Conservation (phyloP, 2,797 vertebrate genomes). For the Enteromius thamalakanensis region DNA sequence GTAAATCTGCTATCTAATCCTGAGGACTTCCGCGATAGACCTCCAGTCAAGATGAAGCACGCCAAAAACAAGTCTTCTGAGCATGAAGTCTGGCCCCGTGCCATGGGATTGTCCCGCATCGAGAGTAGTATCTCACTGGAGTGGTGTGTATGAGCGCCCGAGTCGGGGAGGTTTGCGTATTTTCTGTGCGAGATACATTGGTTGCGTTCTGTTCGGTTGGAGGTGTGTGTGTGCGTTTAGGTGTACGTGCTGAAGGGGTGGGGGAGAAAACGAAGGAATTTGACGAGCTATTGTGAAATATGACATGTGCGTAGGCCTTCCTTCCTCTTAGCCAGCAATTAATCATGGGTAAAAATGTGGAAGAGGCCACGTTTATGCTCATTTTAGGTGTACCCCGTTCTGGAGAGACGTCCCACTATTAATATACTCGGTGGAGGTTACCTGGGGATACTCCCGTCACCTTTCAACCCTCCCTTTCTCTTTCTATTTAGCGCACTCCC, state of each 20-base stretch:
- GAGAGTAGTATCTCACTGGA: background rate
- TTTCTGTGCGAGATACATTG: background rate
- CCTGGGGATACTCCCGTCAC: conserved; percentile 14
- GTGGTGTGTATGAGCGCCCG: background rate
- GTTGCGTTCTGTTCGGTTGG: background rate
- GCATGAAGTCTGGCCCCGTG: background rate
- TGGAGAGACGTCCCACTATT: background rate
- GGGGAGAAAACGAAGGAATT: conserved; percentile 60
- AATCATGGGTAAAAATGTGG: conserved; percentile 44
- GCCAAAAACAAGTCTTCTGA: conserved; percentile 35
- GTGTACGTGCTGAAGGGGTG: conserved; percentile 28
- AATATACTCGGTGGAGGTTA: background rate
- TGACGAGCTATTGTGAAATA: conserved; percentile 65
- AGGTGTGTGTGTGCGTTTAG: conserved; percentile 34
- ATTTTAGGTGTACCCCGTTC: background rate
- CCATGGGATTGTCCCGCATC: background rate
- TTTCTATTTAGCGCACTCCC: background rate
- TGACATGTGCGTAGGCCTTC: conserved; percentile 61
- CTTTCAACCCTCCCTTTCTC: background rate
- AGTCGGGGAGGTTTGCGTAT: background rate
- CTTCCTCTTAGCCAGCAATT: conserved; percentile 46
- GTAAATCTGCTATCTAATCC: conserved; percentile 46
- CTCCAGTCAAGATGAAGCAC: conserved; percentile 44
- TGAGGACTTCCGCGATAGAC: conserved; percentile 53
- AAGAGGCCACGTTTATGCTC: background rate